These are phyloP conservation scores for Drosophila melanosoma DNA, from an alignment of 2,888 invertebrate species.

Conservation along the genomic window DNA sequence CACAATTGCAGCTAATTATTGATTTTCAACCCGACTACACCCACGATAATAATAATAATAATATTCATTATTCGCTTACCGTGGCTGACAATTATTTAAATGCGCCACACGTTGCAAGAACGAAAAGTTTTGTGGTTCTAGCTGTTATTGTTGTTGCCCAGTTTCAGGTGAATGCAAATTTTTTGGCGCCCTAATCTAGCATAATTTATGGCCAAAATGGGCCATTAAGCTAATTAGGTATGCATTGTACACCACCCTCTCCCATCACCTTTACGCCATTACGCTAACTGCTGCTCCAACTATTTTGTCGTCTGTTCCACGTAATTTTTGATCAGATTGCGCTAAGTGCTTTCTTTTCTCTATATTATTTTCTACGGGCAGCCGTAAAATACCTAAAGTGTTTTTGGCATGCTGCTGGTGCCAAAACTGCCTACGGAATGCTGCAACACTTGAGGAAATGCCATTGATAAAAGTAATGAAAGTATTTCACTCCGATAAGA, in stretches of 20 bases:
- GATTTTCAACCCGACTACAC: slow-evolving; percentile 49
- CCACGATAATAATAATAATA: slow-evolving; percentile 45
- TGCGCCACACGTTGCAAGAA: neutral
- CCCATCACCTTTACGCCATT: neutral
- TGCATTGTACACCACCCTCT: slow-evolving; percentile 58
- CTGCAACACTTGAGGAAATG: neutral
- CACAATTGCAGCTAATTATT: slow-evolving; percentile 53
- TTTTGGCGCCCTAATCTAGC: slow-evolving; percentile 63
- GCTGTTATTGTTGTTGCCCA: slow-evolving; percentile 15
- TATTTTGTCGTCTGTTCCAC: slow-evolving; percentile 19
- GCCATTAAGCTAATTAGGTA: slow-evolving; percentile 77
- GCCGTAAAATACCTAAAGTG: slow-evolving; percentile 21
- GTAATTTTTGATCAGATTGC: slow-evolving; percentile 44
- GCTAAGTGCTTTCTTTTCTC: slow-evolving; percentile 25
- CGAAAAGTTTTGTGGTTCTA: slow-evolving; percentile 5
- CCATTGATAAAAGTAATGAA: slow-evolving; percentile 16
- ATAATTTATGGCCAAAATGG: slow-evolving; percentile 66
- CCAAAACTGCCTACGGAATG: slow-evolving; percentile 33
- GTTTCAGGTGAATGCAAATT: slow-evolving; percentile 57
- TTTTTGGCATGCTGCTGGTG: slow-evolving; percentile 32
- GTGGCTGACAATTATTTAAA: slow-evolving; percentile 51
- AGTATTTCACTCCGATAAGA: slow-evolving; percentile 36
- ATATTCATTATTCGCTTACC: slow-evolving; percentile 54
- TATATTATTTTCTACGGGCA: slow-evolving; percentile 1
- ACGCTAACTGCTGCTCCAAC: slow-evolving; percentile 39